These are phyloP conservation scores for Trachythela sp. DNA, from an alignment of 64 coral and sea anemone species.

Conservation along the genomic window DNA sequence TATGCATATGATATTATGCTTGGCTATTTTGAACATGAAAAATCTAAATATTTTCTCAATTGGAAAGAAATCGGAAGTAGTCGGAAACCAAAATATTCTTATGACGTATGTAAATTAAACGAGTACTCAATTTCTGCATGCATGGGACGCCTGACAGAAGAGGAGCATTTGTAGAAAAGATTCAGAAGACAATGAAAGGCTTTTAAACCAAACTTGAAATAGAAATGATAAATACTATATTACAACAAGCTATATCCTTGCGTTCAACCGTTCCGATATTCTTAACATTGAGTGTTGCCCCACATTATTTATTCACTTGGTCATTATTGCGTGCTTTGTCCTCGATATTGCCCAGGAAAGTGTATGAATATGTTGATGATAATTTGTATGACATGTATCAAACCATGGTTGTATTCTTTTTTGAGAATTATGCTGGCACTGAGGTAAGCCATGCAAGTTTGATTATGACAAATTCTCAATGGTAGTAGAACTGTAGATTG, in stretches of 20 bases:
- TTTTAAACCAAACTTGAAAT: neutral
- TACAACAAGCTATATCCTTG: neutral
- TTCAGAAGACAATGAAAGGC: too few relatives aligned
- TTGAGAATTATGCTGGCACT: conserved; percentile 78
- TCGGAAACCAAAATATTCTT: neutral
- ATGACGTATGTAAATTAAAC: neutral
- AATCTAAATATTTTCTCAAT: too few relatives aligned
- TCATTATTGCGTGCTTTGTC: conserved; percentile 49
- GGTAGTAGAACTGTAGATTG: too few relatives aligned
- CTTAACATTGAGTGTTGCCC: conserved; percentile 70
- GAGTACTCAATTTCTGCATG: neutral
- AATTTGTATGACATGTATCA: conserved; percentile 80
- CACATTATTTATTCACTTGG: conserved; percentile 61
- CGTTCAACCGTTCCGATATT: conserved; percentile 61
- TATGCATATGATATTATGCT: too few relatives aligned
- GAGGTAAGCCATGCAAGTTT: conserved; percentile 48
- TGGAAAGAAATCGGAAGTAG: too few relatives aligned
- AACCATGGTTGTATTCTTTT: conserved; percentile 84
- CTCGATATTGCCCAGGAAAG: conserved; percentile 46
- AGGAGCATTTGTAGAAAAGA: too few relatives aligned
- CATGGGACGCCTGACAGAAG: too few relatives aligned
- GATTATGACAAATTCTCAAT: neutral
- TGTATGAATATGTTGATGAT: conserved; percentile 72
- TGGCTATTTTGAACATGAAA: too few relatives aligned
- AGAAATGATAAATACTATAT: neutral